Percentiles rank a stretch among this genome's conserved stretches.
Conservation (phyloP, 1,140 invertebrate species). For the Telenomus remus region DNA sequence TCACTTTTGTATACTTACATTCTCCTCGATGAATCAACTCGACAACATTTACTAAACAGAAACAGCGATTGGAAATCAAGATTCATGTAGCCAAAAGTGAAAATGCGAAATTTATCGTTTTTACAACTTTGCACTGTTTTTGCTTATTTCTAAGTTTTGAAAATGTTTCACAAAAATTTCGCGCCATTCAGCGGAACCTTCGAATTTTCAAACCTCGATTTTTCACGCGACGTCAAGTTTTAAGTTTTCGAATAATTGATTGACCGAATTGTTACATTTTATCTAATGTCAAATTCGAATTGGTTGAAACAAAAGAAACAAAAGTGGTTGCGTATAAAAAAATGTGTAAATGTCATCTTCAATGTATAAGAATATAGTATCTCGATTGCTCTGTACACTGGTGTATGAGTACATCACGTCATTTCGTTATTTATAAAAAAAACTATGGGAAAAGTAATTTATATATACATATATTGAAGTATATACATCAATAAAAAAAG, state of each 20-base stretch:
- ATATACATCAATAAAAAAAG: conserved; percentile 25
- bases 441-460: conserved; percentile 3
- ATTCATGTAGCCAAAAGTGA: conserved; percentile 8
- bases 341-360: conserved; percentile 56
- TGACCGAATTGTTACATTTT: no score
- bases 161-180: no score
- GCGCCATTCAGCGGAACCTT: no score
- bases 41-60: no score
- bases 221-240: no score
- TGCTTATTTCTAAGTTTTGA: no score
- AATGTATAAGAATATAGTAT: conserved; percentile 51
- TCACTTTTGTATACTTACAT: conserved; percentile 35
- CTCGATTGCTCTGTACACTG: conserved; percentile 55
- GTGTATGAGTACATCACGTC: conserved; percentile 54
- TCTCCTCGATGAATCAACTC: not conserved
- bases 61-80: no score
- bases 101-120: conserved; percentile 2
- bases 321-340: conserved; percentile 37
- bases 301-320: conserved; percentile 35
- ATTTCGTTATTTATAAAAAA: conserved; percentile 24
- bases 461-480: conserved; percentile 21
- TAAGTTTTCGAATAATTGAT: no score
- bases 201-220: no score
- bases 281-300: not conserved
- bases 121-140: no score